phyloP scores from a whole-genome alignment of 2,888 invertebrate species.

The Encarsia formosa region DNA sequence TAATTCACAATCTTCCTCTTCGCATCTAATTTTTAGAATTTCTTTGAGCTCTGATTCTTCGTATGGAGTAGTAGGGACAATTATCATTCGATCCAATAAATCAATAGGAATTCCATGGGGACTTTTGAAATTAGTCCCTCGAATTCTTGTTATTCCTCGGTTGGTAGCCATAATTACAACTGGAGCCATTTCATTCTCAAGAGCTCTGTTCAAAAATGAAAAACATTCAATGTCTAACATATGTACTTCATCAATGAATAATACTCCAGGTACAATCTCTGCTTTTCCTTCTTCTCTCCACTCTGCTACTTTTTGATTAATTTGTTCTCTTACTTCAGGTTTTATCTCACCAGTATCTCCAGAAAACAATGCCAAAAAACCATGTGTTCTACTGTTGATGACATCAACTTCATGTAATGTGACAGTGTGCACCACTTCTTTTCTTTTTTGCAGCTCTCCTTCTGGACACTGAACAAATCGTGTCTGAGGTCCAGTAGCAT shows the following conservation, averaged over 20 bases:
- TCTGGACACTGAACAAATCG: slow-evolving; percentile 98
- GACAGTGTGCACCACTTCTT: slow-evolving; percentile 96
- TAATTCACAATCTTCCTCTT: slow-evolving; percentile 97
- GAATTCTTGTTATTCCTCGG: slow-evolving; percentile 87
- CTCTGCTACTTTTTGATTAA: slow-evolving; percentile 94
- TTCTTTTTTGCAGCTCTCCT: slow-evolving; percentile 96
- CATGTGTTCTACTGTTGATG: slow-evolving; percentile 96
- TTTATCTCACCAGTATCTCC: slow-evolving; percentile 99
- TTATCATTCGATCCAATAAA: slow-evolving; percentile 90
- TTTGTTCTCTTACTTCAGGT: slow-evolving; percentile 94
- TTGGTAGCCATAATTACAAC: slow-evolving; percentile 99
- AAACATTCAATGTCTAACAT: slow-evolving; percentile 99
- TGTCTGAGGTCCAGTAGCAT: slow-evolving; percentile 82
- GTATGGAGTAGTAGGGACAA: slow-evolving; percentile 87
- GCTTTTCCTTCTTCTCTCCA: slow-evolving; percentile 99
- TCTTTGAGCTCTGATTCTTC: slow-evolving; percentile 83
- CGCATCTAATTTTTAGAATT: slow-evolving; percentile 90
- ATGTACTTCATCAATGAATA: slow-evolving; percentile 96
- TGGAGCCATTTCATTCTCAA: slow-evolving; percentile 96
- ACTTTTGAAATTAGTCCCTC: slow-evolving; percentile 89
- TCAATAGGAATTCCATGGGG: slow-evolving; percentile 98
- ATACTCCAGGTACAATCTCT: slow-evolving; percentile 95
- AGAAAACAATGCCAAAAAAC: slow-evolving; percentile 94
- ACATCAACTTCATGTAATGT: slow-evolving; percentile 99
- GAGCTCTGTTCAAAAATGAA: slow-evolving; percentile 93